Evolutionary conservation across 1,140 invertebrate genomes (phyloP), one percentile per base, ranked within the genome.

Genomic region (Caenorhabditis brenneri): DNA sequence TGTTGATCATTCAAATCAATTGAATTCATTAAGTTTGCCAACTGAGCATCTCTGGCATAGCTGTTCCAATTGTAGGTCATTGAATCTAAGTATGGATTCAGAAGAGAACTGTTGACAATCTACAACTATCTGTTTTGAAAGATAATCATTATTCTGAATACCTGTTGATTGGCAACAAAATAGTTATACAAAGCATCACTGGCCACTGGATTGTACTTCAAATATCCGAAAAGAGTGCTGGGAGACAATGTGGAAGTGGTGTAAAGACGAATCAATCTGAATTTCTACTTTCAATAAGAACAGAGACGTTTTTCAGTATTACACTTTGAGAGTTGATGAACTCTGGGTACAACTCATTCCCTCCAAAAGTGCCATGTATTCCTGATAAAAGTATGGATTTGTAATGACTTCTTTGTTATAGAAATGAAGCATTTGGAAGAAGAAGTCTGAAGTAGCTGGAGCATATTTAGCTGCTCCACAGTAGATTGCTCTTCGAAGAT

Each of bases 311-410:
- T 15, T 31, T 12, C 22, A 48, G 58, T 27, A 46, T 31, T 48
- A 84, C 83, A 42, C 29, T 33, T 78, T 84, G n/a, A 84, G 36
- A 19, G 58, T 80, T 1, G 29, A 19, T 22, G 74, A 29, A 24
- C 39, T 84, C 15, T 78, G 69, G 15, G 84, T 42, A 42, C 84
- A 85, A 82, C 80, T 85, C 46, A 85, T 69, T 39, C 84, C 84
- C 27, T 85, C 65, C 12, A 85, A 58, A 10, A 85, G 69, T 49
- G 80, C 58, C 49, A 79, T 58, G 74, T 85, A 85, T 74, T 85
- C 84, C 22, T 85, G 84, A 53, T 83, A 85, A 58, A 85, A 85
- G 82, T 85, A 85, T 27, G 39, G 55, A 74, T 85, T 82, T 2
- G 51, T 84, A 12, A 60, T 33, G 81, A 83, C 69, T 79, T 85